Conservation (phyloP, 2,888 invertebrate genomes). For the Pocota personata region DNA sequence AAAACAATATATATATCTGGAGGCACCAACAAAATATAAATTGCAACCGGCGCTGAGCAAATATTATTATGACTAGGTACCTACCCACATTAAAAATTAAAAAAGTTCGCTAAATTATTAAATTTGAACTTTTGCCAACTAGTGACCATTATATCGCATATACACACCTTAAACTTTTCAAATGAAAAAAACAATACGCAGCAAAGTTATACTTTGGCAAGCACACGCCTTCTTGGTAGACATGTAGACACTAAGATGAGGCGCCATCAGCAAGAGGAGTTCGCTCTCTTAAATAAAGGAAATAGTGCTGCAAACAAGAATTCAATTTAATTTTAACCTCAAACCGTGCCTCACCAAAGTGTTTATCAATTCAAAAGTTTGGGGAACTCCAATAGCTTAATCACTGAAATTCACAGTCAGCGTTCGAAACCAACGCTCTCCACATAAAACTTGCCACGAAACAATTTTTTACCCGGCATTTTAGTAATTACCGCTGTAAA, state of each 20-base stretch:
- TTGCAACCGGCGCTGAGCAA: no score
- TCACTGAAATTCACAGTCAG: background rate
- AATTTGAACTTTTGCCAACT: background rate
- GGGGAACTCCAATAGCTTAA: background rate
- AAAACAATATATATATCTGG: no score
- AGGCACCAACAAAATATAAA: no score
- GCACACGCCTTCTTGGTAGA: background rate
- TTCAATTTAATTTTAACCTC: no score
- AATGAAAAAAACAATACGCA: background rate
- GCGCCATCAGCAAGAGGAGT: background rate
- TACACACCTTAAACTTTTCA: background rate
- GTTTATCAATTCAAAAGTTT: background rate
- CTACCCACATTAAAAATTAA: background rate
- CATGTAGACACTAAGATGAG: background rate
- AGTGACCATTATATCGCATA: background rate
- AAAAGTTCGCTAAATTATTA: background rate
- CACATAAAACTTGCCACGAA: background rate
- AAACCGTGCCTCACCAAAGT: no score
- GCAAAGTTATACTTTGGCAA: background rate
- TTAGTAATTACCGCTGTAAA: background rate
- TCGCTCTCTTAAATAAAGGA: no score
- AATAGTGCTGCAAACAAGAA: no score
- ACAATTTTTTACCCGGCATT: background rate
- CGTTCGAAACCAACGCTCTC: background rate
- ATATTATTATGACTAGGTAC: no score